phyloP scores from a whole-genome alignment of 2,113 vertebrate genomes.

The Sapajus apella region DNA sequence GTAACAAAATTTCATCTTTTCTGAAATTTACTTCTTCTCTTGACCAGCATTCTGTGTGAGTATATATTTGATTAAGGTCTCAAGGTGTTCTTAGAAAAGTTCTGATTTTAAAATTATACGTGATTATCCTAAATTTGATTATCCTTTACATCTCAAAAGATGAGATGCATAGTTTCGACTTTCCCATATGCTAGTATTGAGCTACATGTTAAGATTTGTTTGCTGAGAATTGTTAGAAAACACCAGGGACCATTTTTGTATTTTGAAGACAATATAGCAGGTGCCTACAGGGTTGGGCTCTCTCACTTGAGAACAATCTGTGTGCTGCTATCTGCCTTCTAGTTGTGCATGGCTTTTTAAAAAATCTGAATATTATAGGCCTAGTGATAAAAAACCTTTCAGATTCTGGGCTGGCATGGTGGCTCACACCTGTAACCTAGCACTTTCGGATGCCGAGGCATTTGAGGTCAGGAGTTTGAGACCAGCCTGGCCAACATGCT shows the following conservation, averaged over 20 bases:
- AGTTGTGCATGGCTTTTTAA: not conserved
- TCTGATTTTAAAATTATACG: not conserved
- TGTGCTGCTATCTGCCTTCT: not conserved
- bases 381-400: not conserved
- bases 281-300: not conserved
- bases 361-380: not conserved
- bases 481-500: too few species aligned
- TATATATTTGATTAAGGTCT: not conserved
- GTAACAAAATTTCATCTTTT: not conserved
- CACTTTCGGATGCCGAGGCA: too few species aligned
- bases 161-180: not conserved
- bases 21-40: constrained; percentile 22
- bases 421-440: too few species aligned
- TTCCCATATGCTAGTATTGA: not conserved
- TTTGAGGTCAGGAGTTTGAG: too few species aligned
- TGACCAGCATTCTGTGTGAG: not conserved
- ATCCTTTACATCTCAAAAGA: not conserved
- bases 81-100: not conserved
- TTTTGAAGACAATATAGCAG: not conserved
- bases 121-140: not conserved
- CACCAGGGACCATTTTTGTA: not conserved
- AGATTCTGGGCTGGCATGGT: not conserved
- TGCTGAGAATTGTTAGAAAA: not conserved
- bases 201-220: not conserved
- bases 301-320: not conserved